These are phyloP conservation scores for Falco biarmicus DNA, from an alignment of 2,797 vertebrate genomes.

Conservation along the genomic window DNA sequence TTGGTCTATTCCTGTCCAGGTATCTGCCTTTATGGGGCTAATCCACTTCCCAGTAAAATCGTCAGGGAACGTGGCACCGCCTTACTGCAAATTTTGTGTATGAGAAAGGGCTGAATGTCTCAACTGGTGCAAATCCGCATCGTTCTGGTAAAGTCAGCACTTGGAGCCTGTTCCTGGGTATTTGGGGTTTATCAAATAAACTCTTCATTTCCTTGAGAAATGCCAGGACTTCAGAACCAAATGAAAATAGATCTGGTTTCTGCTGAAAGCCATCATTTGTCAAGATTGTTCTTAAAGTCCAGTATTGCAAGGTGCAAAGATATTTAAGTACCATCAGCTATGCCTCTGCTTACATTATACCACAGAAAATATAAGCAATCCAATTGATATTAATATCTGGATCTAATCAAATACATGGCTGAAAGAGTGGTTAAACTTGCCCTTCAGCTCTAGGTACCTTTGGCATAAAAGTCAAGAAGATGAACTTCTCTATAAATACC, in stretches of 20 bases:
- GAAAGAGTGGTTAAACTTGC: background rate
- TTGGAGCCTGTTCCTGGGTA: background rate
- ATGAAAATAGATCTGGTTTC: constrained; percentile 29
- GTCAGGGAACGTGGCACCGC: background rate
- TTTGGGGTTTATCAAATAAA: constrained; percentile 30
- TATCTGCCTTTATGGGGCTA: background rate
- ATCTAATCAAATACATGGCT: background rate
- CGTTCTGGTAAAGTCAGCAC: background rate
- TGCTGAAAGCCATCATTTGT: background rate
- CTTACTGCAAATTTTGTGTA: background rate
- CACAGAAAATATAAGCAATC: background rate
- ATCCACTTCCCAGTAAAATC: background rate
- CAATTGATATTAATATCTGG: background rate
- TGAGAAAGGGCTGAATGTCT: background rate
- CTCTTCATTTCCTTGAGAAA: constrained; percentile 8
- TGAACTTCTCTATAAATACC: background rate
- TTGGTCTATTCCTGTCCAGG: constrained; percentile 13
- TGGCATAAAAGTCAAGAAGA: background rate
- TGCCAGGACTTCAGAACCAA: background rate
- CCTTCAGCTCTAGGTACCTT: background rate
- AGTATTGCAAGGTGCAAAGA: background rate
- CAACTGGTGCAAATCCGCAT: accelerated
- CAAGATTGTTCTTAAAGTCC: background rate
- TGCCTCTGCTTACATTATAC: background rate
- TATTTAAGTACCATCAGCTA: background rate